Evolutionary conservation across 1,140 invertebrate genomes (phyloP), one percentile per base, ranked within the genome.

Genomic region (Laupala kohalensis): DNA sequence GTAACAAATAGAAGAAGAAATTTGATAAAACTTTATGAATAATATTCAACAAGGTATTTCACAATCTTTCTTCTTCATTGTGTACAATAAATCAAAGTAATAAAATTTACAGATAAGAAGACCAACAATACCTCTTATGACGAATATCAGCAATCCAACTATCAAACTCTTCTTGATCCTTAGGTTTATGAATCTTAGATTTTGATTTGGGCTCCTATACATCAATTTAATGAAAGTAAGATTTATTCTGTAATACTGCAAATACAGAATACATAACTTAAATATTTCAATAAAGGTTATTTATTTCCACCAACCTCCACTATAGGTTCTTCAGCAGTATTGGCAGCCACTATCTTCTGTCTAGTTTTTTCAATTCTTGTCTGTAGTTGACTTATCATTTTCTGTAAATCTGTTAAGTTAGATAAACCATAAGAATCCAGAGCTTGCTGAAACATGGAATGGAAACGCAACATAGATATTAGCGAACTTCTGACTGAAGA

Each of bases 301-400:
- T 65, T 19, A 28, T 1, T 66, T 53, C 6, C 66, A 23, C 6
- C 80, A 78, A 88, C 87, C 75, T 90, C 87, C 3, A 82, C 79
- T 69, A 86, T 84, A 70, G 84, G 84, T 75, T 88, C 88, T 68
- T 89, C 87, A 28, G 86, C 83, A 6, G 85, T 86, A 75, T 88
- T 86, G 3, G 86, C 86, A 2, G 89, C 88, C 6, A 87, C 83
- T 67, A 93, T 92, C 79, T 93, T 92, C 76, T 90, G 88, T 76
- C 88, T 88, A 0, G 87, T 90, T 78, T 89, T 88, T 77, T 94
- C 91, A 75, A 96, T 91, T 76, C 89, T 89, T 6, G 82, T 79
- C 74, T 90, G 89, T 2, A 95, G 78, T 72, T 88, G 87, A 29
- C 86, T 83, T 66, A 96, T 92, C 77, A 89, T 88, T 78, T 90